Evolutionary conservation across 2,113 vertebrate species (phyloP).

Genomic region (Colinus virginianus): DNA sequence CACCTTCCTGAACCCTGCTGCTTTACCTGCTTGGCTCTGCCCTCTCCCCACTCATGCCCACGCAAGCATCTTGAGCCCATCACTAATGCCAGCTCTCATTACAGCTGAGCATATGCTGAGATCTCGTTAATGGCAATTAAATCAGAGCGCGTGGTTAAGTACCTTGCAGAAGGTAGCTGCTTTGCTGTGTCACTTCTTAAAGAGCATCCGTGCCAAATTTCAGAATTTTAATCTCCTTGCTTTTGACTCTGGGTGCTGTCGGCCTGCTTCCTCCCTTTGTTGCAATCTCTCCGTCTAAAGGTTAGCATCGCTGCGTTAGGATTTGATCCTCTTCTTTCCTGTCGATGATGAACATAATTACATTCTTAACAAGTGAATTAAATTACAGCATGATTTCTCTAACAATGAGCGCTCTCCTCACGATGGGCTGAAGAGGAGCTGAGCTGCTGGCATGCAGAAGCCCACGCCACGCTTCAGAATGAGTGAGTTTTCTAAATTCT

Average conservation of each 20-base stretch:
- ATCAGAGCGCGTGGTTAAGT: neutral
- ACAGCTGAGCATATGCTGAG: neutral
- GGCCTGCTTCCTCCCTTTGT: neutral
- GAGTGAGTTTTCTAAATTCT: slow-evolving; percentile 2
- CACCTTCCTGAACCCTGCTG: slow-evolving; percentile 28
- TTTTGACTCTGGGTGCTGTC: neutral
- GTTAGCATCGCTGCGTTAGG: neutral
- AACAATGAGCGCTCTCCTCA: neutral
- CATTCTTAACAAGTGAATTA: slow-evolving; percentile 38
- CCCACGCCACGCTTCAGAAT: neutral
- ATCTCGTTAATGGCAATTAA: slow-evolving; percentile 16
- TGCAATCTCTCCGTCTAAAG: neutral
- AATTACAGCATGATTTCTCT: neutral
- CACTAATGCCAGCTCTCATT: neutral
- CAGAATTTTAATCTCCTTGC: neutral
- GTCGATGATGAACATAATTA: slow-evolving; percentile 28
- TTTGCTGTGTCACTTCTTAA: neutral
- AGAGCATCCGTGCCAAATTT: neutral
- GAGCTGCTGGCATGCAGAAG: neutral
- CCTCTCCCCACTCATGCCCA: neutral
- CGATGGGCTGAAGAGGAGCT: neutral
- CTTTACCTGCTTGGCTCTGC: neutral
- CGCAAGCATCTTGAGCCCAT: neutral
- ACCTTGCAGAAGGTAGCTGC: neutral
- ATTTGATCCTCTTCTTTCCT: slow-evolving; percentile 15